Base-by-base conservation (phyloP, 2,113 vertebrate genomes). In the Ammodytes dubius region DNA sequence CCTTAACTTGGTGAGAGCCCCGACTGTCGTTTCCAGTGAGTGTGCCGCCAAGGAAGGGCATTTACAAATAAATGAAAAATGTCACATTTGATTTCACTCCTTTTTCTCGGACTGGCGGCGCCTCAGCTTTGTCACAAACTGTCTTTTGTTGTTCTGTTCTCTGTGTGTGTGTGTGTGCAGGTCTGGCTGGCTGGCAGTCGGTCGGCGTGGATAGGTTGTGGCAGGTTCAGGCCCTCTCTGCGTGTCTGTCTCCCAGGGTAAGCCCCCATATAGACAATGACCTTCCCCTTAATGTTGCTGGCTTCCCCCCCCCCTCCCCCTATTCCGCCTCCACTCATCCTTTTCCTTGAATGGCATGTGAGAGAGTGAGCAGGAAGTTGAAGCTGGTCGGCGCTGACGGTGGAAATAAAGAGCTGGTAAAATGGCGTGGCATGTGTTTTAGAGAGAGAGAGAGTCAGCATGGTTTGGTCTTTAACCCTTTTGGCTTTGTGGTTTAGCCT, bases 61-160 rank as follows among this genome's bases (percentile, higher is more conserved):
- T 98, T 99, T 99, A 99, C 97, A 99, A 98, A 99, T 99, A 99
- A 98, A 99, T 99, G 97, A 99, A 99, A 99, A 99, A 97, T 97
- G 98, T 98, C 98, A 99, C 97, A 97, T 96, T 96, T 97, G 96
- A 98, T 99, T 97, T 96, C 86, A 92, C 94, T 97, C 87, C 91
- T 96, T 27, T 27, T 27, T 27, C 95, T 90, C 81, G 89, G 95
- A 95, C 89, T 89, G 27, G 93, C 90, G 87, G 88, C 64, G 77
- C 96, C 96, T 97, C 96, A 96, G 96, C 95, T 97, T 97, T 97
- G 97, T 97, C 97, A 97, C 95, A 96, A 97, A 95, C 95, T 95
- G 93, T 96, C 96, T 96, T 27, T 96, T 96, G 96, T 96, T 97
- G 93, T 93, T 97, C 93, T 95, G 89, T 77, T 89, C 92, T 85